Evolutionary conservation across 1,140 invertebrate genomes (phyloP).

Genomic region (Bombus sylvicola): DNA sequence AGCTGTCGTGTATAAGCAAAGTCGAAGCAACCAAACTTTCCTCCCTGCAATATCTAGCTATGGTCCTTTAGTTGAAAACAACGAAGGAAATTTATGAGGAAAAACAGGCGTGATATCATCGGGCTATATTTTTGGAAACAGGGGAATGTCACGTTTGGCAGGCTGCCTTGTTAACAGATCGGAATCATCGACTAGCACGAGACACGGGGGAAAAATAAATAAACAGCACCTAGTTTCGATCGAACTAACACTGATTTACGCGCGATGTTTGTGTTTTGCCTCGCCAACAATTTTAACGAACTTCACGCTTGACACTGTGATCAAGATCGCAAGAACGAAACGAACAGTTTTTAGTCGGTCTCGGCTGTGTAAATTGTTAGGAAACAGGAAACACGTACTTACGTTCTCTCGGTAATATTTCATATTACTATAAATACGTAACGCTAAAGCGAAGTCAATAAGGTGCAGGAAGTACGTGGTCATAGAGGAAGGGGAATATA

Average conservation of each 20-base stretch:
- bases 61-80: neutral
- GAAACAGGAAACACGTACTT: neutral
- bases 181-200: neutral
- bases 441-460: conserved; percentile 13
- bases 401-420: neutral
- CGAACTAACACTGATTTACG: neutral
- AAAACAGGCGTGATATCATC: neutral
- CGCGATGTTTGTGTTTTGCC: neutral
- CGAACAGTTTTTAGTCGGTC: neutral
- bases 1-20: neutral
- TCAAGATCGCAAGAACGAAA: neutral
- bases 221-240: neutral
- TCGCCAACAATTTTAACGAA: neutral
- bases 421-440: conserved; percentile 18
- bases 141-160: conserved; percentile 31
- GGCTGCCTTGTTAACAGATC: neutral
- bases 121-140: neutral
- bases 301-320: neutral
- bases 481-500: conserved; percentile 22
- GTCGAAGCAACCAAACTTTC: neutral
- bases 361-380: no score
- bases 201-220: neutral
- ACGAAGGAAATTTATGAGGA: neutral
- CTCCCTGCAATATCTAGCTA: no score
- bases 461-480: neutral